Base-by-base conservation (phyloP, 2,797 vertebrate species). In the Coregonus suidteri region DNA sequence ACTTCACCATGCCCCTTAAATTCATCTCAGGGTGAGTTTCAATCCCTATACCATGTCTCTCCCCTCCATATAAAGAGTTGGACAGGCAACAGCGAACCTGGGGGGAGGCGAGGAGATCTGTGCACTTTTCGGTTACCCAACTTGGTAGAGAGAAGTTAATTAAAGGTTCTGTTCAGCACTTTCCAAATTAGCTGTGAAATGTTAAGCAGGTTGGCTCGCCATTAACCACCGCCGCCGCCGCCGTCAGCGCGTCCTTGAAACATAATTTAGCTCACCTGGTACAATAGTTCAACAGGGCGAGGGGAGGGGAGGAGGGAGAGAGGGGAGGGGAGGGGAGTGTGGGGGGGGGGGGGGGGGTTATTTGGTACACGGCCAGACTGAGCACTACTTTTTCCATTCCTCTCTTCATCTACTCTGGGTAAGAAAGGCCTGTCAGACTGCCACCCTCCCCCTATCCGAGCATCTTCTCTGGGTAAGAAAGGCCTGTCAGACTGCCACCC, bases 121-220 rank as follows among this genome's bases (percentile, higher is more conserved):
- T 1, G 74, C 83, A 53, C 78, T 71, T 53, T 77, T 73, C 67
- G 84, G 81, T 86, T 89, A 59, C 78, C 88, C 84, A 84, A 85
- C 84, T 83, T 77, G 74, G 79, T 78, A 13, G 77, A 71, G 81
- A 72, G 79, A 79, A 87, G 87, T 90, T 93, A 91, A 92, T 91
- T 91, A 91, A 91, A 86, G 84, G 78, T 84, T 89, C 84, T 82
- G 83, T 87, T 90, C 85, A 87, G 86, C 87, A 88, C 88, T 92
- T 90, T 90, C 77, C 81, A 86, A 91, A 93, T 91, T 89, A 90
- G 89, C 87, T 88, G 84, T 80, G 72, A 88, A 90, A 91, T 88
- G 90, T 92, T 91, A 90, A 92, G 88, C 88, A 82, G 80, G 80
- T 81, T 78, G 73, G 81, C 82, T 81, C 67, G 79, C 82, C 79